These are phyloP conservation scores for Bergia puertoricense DNA, from an alignment of 92 coral and sea anemone genomes.

Conservation along the genomic window DNA sequence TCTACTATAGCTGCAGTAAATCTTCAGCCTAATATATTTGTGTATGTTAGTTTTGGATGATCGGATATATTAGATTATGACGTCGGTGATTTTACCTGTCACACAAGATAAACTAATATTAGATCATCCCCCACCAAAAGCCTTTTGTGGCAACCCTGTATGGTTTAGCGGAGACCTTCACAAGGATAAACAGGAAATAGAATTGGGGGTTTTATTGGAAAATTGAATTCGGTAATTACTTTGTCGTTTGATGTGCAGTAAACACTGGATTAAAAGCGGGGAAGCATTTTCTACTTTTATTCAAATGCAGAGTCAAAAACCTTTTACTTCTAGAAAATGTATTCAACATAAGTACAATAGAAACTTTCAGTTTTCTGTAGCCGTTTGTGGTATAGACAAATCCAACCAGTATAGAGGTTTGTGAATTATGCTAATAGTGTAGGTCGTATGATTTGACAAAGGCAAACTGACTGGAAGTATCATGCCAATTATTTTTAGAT, in stretches of 20 bases:
- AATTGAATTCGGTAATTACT: not conserved
- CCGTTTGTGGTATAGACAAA: not conserved
- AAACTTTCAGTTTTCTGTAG: too few relatives aligned
- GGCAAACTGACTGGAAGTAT: not conserved
- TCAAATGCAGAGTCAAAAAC: not conserved
- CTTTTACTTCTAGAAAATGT: not conserved
- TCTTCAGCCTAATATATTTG: too few relatives aligned
- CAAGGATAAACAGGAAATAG: not conserved
- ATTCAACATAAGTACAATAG: not conserved
- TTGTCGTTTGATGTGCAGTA: not conserved
- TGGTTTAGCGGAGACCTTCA: not conserved
- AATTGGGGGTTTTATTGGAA: not conserved
- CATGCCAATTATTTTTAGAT: not conserved
- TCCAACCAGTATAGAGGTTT: not conserved
- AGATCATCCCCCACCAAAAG: not conserved
- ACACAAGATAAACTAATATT: not conserved
- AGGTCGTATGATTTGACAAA: not conserved
- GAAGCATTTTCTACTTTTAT: not conserved
- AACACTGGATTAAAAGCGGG: not conserved
- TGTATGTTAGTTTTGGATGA: not conserved
- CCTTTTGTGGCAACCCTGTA: not conserved
- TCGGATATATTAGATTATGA: not conserved
- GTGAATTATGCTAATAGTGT: not conserved
- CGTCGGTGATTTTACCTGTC: not conserved
- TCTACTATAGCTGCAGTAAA: not conserved